Conservation (phyloP, 2,797 vertebrate genomes). For the Microctenopoma steveboyesi region DNA sequence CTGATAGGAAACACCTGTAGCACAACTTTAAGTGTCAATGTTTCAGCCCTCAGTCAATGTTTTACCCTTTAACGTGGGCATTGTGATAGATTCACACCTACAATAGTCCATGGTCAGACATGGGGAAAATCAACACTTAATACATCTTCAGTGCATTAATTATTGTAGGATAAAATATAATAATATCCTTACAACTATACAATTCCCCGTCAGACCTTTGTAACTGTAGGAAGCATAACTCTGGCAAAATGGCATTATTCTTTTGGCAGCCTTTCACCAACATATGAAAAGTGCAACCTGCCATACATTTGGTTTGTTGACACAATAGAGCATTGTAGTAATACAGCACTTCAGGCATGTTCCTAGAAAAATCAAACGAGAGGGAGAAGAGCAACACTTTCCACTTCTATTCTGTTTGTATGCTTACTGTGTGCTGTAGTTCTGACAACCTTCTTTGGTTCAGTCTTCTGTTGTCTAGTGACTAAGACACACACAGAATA, state of each 20-base stretch:
- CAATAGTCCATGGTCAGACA: not conserved
- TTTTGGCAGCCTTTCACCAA: conserved; percentile 36
- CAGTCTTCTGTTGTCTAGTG: conserved; percentile 14
- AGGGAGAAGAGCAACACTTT: not conserved
- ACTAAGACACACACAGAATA: conserved; percentile 15
- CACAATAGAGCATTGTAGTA: conserved; percentile 55
- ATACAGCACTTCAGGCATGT: conserved; percentile 5
- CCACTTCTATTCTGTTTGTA: conserved; percentile 7
- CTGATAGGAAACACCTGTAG: conserved; percentile 60
- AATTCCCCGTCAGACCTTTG: not conserved
- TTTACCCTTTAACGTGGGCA: conserved; percentile 28
- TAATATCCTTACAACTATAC: no score
- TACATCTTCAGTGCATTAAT: not conserved
- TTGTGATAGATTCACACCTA: conserved; percentile 9
- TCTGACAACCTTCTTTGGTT: conserved; percentile 5
- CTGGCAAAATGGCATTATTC: conserved; percentile 7
- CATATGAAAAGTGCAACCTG: conserved; percentile 21
- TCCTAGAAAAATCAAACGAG: conserved; percentile 35
- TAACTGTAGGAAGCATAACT: not conserved
- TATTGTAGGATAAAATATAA: not conserved
- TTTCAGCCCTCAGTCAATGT: not conserved
- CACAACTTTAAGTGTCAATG: not conserved
- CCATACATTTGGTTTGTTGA: conserved; percentile 37
- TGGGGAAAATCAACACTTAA: not conserved
- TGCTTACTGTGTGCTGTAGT: not conserved